phyloP scores from a whole-genome alignment of 2,113 vertebrate species.

The Drymodes brunneopygia region DNA sequence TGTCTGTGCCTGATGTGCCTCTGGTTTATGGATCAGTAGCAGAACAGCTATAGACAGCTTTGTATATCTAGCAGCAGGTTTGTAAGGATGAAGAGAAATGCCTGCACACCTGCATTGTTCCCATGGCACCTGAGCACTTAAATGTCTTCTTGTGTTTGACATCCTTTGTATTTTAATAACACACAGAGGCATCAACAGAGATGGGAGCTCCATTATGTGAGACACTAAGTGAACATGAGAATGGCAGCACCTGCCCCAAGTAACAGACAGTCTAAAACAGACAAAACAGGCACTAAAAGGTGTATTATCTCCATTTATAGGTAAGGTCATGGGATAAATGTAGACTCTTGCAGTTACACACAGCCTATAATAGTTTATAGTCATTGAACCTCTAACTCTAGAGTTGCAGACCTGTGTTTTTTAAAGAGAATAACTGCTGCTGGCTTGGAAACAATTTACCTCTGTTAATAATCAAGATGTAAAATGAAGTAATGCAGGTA shows the following conservation, averaged over 20 bases:
- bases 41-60: background rate
- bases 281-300: background rate
- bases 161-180: conserved; percentile 49
- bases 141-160: conserved; percentile 27
- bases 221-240: background rate
- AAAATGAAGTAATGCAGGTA: background rate
- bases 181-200: background rate
- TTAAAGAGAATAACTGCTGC: background rate
- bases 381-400: background rate
- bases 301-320: background rate
- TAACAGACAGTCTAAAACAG: background rate
- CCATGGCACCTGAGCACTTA: background rate
- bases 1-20: background rate
- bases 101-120: background rate
- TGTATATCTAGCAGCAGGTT: conserved; percentile 36
- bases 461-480: background rate
- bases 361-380: background rate
- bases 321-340: background rate
- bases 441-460: background rate
- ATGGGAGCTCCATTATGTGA: background rate
- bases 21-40: background rate
- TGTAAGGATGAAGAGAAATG: conserved; percentile 8
- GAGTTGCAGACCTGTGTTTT: background rate
- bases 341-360: background rate
- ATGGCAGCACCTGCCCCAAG: background rate